A percentile compares a stretch with the other conserved stretches of the same genome.
phyloP scores from a whole-genome alignment of 2,888 invertebrate species.

The Boloria selene region DNA sequence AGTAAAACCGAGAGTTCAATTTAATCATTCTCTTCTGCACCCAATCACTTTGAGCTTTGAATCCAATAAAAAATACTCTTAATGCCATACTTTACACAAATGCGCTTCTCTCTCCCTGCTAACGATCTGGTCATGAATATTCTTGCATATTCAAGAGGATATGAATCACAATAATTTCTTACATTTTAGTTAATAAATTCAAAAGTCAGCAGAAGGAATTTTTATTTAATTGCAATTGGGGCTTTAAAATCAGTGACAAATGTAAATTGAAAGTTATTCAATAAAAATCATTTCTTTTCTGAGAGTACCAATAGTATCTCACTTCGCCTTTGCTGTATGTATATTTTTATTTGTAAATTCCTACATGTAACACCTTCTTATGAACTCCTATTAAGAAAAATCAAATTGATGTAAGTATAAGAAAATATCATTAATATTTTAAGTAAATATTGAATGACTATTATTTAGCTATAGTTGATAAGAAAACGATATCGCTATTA shows the following conservation, averaged over 20 bases:
- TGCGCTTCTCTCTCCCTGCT: conserved; percentile 60
- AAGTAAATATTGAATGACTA: too few relatives aligned
- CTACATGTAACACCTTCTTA: too few relatives aligned
- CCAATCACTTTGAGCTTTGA: conserved; percentile 23
- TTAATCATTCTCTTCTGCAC: background rate
- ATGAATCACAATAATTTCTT: conserved; percentile 74
- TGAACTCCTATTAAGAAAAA: too few relatives aligned
- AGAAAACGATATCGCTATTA: too few relatives aligned
- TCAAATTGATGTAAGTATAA: too few relatives aligned
- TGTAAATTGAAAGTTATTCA: background rate
- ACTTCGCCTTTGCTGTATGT: background rate
- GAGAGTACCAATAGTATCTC: background rate
- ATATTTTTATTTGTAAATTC: too few relatives aligned
- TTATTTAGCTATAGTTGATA: too few relatives aligned
- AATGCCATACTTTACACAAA: conserved; percentile 60
- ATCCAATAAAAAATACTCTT: conserved; percentile 37
- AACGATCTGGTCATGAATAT: conserved; percentile 75
- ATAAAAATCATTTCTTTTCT: background rate
- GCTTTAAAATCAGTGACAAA: conserved; percentile 7
- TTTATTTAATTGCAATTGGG: conserved; percentile 24
- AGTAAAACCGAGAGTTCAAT: background rate
- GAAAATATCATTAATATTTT: too few relatives aligned
- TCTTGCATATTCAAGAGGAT: conserved; percentile 74
- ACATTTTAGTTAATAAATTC: conserved; percentile 60
- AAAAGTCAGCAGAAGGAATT: conserved; percentile 21